Evolutionary conservation across 2,113 vertebrate genomes (phyloP), one percentile per base, ranked within the genome.

Genomic region (Peucedramus taeniatus): DNA sequence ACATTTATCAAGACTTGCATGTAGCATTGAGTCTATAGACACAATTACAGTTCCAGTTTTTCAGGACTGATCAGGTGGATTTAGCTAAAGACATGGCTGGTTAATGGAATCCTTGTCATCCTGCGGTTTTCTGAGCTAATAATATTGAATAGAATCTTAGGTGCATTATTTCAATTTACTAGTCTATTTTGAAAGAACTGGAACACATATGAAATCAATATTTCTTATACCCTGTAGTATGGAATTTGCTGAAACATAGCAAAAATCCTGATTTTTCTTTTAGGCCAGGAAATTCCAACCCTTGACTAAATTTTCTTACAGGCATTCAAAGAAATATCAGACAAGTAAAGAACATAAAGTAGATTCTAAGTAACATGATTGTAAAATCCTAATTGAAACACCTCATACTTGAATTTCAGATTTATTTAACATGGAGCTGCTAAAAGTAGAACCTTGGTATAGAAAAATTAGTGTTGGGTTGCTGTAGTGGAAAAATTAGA

Each of bases 31-130:
- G 9, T 39, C 42, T 69, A 15, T 8, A 65, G 70, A 60, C 1
- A 2, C 47, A 65, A 61, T 45, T 74, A 35, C n/a, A n/a, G 7
- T n/a, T 83, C 23, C 2, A 4, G 23, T 35, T 53, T 2, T 2
- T 20, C 23, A 66, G 51, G 31, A 24, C n/a, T 20, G 22, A 26
- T 40, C 1, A 0, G 37, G 47, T 1, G 1, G 24, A 15, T 35
- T 92, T 68, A 82, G 21, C 50, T 66, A 57, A 78, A n/a, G 9
- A 24, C 21, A 7, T 17, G 56, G 28, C 35, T 87, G 24, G 19
- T 42, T 83, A 59, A 63, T 26, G 19, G 16, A 76, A 26, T 11
- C 19, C 13, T 87, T 40, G 18, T 27, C n/a, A 13, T 37, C 59
- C 61, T 51, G 23, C 21, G 26, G 6, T 35, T 92, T 93, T 51